Conservation (phyloP, 2,797 vertebrate genomes). For the Dermochelys coriacea region DNA sequence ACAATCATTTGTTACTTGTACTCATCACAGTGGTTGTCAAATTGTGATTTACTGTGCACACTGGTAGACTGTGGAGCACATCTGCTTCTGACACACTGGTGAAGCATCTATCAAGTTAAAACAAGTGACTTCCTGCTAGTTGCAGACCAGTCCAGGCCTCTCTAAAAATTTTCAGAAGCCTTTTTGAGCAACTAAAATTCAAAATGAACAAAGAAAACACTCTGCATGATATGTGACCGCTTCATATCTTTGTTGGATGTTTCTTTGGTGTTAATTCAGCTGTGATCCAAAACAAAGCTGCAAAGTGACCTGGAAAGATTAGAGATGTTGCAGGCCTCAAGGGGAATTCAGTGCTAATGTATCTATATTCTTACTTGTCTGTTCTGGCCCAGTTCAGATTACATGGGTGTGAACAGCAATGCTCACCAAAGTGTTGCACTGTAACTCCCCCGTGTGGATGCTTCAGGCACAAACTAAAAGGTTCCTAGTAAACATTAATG, state of each 20-base stretch:
- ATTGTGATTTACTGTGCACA: not conserved
- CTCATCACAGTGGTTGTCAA: not conserved
- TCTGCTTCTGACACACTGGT: not conserved
- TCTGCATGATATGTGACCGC: not conserved
- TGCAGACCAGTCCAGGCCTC: too few species aligned
- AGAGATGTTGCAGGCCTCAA: not conserved
- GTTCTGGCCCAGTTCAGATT: not conserved
- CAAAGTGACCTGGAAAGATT: not conserved
- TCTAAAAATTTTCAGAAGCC: not conserved
- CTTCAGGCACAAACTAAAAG: not conserved
- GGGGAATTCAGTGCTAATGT: not conserved
- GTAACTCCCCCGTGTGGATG: not conserved
- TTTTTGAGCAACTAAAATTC: not conserved
- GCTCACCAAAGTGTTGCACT: not conserved
- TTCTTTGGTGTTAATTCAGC: not conserved
- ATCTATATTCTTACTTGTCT: not conserved
- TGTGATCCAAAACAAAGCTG: not conserved
- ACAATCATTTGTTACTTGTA: not conserved
- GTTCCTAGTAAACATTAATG: not conserved
- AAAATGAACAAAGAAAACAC: not conserved
- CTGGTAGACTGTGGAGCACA: not conserved
- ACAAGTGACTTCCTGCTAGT: too few species aligned
- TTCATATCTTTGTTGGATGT: not conserved
- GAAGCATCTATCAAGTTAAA: not conserved
- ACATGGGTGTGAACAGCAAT: not conserved